Percentiles rank a stretch among this genome's conserved stretches.
Evolutionary conservation across 2,113 vertebrate species (phyloP).

Genomic region (Rhipidura dahli): DNA sequence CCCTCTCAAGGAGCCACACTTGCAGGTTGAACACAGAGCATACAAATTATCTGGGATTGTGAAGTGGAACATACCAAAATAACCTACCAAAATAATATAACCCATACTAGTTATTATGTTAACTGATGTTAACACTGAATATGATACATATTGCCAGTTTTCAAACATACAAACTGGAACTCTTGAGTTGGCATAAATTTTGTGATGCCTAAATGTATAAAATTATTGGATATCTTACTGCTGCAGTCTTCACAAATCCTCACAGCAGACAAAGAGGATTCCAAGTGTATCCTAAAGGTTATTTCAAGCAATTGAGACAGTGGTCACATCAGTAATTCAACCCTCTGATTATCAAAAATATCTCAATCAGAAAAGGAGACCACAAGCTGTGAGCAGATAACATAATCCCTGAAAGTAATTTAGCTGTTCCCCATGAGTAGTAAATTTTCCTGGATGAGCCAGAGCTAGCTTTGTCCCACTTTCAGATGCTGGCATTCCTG

Average conservation of each 20-base stretch:
- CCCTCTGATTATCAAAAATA: not conserved
- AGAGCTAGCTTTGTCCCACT: not conserved
- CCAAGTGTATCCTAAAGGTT: not conserved
- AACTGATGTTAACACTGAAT: not conserved
- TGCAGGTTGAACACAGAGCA: accelerated
- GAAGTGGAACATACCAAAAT: not conserved
- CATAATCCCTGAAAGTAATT: not conserved
- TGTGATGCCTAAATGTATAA: not conserved
- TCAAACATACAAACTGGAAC: not conserved
- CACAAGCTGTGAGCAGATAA: not conserved
- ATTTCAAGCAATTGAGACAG: not conserved
- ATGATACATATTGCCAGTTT: not conserved
- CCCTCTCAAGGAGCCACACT: not conserved
- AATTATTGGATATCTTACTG: not conserved
- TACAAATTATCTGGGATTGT: not conserved
- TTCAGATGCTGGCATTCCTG: not conserved
- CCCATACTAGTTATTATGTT: not conserved
- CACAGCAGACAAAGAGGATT: not conserved
- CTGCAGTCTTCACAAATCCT: not conserved
- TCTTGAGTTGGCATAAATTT: not conserved
- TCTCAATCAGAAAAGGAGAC: not conserved
- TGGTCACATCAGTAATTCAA: not conserved
- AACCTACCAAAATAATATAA: not conserved
- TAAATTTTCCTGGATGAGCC: not conserved
- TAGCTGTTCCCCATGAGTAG: not conserved